These are phyloP conservation scores for Pangasianodon hypophthalmus DNA, from an alignment of 2,113 vertebrate species.

Conservation along the genomic window DNA sequence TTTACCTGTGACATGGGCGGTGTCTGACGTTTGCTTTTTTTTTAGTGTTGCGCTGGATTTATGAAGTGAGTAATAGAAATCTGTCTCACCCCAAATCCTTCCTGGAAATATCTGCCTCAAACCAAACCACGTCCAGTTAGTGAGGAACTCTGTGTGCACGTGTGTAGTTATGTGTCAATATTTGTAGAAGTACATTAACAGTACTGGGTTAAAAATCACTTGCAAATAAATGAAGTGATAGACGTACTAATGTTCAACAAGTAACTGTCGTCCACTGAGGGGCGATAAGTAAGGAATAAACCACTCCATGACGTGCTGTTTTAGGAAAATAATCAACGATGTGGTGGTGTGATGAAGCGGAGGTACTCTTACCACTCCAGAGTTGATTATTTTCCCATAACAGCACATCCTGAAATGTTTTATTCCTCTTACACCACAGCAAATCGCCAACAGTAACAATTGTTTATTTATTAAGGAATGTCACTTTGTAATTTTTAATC, in stretches of 20 bases:
- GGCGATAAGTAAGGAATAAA: too few relatives aligned
- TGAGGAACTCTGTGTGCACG: not conserved
- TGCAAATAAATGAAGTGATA: not conserved
- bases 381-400: too few relatives aligned
- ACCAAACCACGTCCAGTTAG: not conserved
- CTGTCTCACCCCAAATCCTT: too few relatives aligned
- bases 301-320: not conserved
- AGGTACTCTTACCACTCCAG: too few relatives aligned
- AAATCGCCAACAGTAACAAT: too few relatives aligned
- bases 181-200: not conserved
- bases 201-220: not conserved
- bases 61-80: too few relatives aligned
- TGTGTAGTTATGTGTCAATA: not conserved
- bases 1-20: not conserved
- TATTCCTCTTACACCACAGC: not conserved
- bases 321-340: not conserved
- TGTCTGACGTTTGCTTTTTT: not conserved
- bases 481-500: not conserved
- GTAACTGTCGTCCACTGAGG: too few relatives aligned
- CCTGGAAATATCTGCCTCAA: too few relatives aligned
- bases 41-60: too few relatives aligned
- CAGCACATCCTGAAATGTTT: not conserved
- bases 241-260: too few relatives aligned
- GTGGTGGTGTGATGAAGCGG: too few relatives aligned
- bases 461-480: not conserved